A percentile compares a stretch with the other conserved stretches of the same genome.
phyloP scores from a whole-genome alignment of 1,140 invertebrate species.

The Lasioglossum baleicum region DNA sequence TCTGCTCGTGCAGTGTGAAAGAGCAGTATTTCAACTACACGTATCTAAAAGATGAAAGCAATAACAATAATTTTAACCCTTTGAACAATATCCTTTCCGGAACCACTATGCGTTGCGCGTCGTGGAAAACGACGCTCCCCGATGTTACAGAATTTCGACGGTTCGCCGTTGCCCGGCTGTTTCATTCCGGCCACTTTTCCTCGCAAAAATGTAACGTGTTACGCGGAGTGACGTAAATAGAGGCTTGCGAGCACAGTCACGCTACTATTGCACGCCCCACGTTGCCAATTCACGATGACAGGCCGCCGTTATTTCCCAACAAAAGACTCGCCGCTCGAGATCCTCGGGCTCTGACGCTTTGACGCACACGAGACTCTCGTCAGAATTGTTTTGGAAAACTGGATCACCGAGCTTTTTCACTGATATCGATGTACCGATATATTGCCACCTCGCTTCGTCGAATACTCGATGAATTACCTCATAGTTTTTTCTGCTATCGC shows the following conservation, averaged over 20 bases:
- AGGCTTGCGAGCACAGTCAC: not conserved
- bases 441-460: not conserved
- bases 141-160: too few species aligned
- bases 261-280: not conserved
- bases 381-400: not conserved
- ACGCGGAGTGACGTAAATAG: not conserved
- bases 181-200: not conserved
- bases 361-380: not conserved
- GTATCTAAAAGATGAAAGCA: too few species aligned
- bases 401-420: too few species aligned
- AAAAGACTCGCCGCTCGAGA: not conserved
- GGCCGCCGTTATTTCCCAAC: not conserved
- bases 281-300: not conserved
- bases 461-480: conserved; percentile 52
- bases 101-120: too few species aligned
- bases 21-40: too few species aligned
- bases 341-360: not conserved
- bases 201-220: not conserved
- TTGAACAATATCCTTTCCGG: too few species aligned
- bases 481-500: conserved; percentile 44
- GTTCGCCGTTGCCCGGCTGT: too few species aligned
- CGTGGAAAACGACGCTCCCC: too few species aligned
- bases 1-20: too few species aligned
- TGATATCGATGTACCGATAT: too few species aligned
- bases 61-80: too few species aligned